Conservation (phyloP, 2,888 invertebrate species). For the Diarsia dahlii region DNA sequence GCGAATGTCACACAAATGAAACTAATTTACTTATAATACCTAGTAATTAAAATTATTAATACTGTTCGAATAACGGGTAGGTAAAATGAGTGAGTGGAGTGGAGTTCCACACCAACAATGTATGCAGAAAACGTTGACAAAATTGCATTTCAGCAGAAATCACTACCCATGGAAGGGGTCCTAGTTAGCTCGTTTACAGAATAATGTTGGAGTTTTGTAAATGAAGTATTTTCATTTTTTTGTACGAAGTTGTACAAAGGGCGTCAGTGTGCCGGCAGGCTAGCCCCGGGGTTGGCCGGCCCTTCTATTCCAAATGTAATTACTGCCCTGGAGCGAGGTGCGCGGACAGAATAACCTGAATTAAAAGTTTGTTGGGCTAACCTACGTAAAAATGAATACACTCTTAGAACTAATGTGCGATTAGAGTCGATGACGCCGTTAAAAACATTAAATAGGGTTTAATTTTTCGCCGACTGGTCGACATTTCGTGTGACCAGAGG, state of each 20-base stretch:
- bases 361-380: slow-evolving; percentile 61
- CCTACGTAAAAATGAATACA: slow-evolving; percentile 49
- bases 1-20: not conserved
- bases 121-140: no score
- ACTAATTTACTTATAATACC: not conserved
- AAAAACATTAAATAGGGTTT: not conserved
- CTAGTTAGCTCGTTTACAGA: slow-evolving; percentile 3
- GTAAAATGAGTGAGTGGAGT: not conserved
- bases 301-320: slow-evolving; percentile 74
- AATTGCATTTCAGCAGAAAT: not conserved
- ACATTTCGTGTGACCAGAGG: no score
- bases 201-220: slow-evolving; percentile 20
- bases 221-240: slow-evolving; percentile 41
- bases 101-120: not conserved
- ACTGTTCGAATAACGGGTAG: not conserved
- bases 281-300: slow-evolving; percentile 62
- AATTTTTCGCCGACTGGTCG: no score
- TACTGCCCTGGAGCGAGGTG: slow-evolving; percentile 65
- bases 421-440: not conserved
- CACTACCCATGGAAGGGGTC: not conserved
- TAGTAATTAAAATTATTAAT: not conserved
- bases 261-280: slow-evolving; percentile 61
- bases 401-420: slow-evolving; percentile 5
- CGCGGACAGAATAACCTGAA: slow-evolving; percentile 59
- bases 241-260: slow-evolving; percentile 62